These are phyloP conservation scores for Mermis nigrescens DNA, from an alignment of 2,888 invertebrate genomes.

Conservation along the genomic window DNA sequence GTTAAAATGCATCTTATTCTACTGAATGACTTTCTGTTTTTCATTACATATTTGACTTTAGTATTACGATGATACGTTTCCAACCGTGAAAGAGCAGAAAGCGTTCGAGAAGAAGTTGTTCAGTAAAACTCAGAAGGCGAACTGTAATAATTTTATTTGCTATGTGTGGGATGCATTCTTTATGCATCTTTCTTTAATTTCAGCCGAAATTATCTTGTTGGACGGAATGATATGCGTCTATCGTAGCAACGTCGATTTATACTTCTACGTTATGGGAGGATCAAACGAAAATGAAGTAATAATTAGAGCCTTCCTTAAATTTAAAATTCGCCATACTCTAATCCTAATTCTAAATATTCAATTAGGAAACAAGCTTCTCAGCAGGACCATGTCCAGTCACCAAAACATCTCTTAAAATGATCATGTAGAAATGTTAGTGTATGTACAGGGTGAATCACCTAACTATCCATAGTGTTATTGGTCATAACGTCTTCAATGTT, in stretches of 20 bases:
- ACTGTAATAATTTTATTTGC: slow-evolving; percentile 41
- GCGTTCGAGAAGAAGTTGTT: slow-evolving; percentile 93
- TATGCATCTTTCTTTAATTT: slow-evolving; percentile 12
- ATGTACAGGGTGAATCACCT: too few relatives aligned
- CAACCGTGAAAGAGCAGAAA: slow-evolving; percentile 79
- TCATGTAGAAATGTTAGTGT: too few relatives aligned
- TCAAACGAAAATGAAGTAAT: slow-evolving; percentile 85
- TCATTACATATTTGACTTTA: slow-evolving; percentile 23
- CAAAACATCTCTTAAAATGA: too few relatives aligned
- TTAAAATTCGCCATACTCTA: too few relatives aligned
- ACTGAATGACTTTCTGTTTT: neutral
- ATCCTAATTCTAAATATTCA: too few relatives aligned
- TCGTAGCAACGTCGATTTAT: slow-evolving; percentile 88
- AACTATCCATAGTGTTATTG: too few relatives aligned
- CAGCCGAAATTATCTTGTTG: slow-evolving; percentile 84
- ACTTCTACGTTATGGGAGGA: slow-evolving; percentile 95
- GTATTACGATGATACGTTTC: slow-evolving; percentile 79
- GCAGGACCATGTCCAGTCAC: too few relatives aligned
- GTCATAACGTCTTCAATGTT: too few relatives aligned
- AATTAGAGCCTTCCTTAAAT: too few relatives aligned
- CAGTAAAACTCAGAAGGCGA: slow-evolving; percentile 84
- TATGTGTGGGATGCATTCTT: too few relatives aligned
- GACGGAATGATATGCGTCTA: slow-evolving; percentile 94
- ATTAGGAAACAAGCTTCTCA: too few relatives aligned
- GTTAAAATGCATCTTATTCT: neutral